Conservation (phyloP, 2,888 invertebrate species). For the Drosophila yooni region DNA sequence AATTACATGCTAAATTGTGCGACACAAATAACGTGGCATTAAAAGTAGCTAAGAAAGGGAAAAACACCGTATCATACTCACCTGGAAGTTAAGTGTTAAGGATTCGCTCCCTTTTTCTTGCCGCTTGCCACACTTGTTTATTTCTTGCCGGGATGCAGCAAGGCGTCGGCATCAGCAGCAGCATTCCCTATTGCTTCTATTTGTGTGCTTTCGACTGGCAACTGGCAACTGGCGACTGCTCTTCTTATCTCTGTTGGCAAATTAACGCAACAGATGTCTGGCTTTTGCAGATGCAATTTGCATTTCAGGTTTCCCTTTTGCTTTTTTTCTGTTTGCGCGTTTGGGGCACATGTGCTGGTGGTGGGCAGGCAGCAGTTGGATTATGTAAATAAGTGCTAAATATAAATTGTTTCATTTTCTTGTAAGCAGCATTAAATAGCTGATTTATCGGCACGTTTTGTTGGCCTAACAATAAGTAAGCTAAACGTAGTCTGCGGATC, state of each 20-base stretch:
- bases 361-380: neutral
- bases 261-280: constrained; percentile 57
- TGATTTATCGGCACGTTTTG: neutral
- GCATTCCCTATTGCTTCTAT: constrained; percentile 22
- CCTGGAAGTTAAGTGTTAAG: constrained; percentile 4
- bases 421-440: constrained; percentile 29
- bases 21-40: constrained; percentile 70
- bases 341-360: neutral
- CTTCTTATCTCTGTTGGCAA: constrained; percentile 60
- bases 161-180: constrained; percentile 1
- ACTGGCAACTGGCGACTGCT: constrained; percentile 18
- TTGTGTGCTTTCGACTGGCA: neutral
- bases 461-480: neutral
- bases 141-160: constrained; percentile 1
- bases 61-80: constrained; percentile 39
- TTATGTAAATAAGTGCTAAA: neutral
- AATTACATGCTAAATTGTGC: constrained; percentile 74
- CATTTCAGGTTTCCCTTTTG: constrained; percentile 18
- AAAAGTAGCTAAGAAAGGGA: constrained; percentile 28
- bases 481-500: neutral
- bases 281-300: constrained; percentile 31
- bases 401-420: neutral
- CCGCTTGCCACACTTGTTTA: neutral
- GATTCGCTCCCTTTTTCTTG: neutral
- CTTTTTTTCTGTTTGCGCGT: neutral